Base-by-base conservation (phyloP, 2,113 vertebrate species). In the Clarias magur region DNA sequence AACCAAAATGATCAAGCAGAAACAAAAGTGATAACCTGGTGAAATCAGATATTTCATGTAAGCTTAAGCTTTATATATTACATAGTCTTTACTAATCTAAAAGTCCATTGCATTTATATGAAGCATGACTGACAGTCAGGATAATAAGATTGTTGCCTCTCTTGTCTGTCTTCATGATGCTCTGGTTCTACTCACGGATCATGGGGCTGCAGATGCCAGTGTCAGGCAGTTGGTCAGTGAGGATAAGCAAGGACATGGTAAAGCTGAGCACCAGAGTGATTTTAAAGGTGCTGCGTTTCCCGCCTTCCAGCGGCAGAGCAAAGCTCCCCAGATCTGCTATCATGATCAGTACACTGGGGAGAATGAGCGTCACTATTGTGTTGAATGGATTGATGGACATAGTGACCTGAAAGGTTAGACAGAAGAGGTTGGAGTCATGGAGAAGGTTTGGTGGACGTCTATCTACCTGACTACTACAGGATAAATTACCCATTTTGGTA, bases 221-320 rank as follows among this genome's bases (percentile, higher is more conserved):
- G 72, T 93, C 93, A 0, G 95, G 94, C 10, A 95, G 92, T 30
- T 87, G 56, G 0, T 91, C 67, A 1, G 92, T 94, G 60, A 96
- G 94, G 89, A 95, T 94, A 90, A 91, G 56, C 82, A 95, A 92
- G 88, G 95, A 95, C 93, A 95, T 93, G 89, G 93, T 94, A 91
- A 95, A 95, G 92, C 94, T 95, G 78, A 96, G 93, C 87, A 94
- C 95, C 89, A 96, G 89, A 0, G 95, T 96, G 89, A 95, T 92
- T 85, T 95, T 95, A 86, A 95, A 95, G n/a, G 85, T 86, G 87
- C 92, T 94, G 79, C 95, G 94, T 84, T 94, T 93, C 0, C 95
- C 94, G 0, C 92, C 92, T 19, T 80, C 86, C 60, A 96, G 81
- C 4, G 95, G 94, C 86, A 96, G 89, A 67, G 93, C 82, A 53